phyloP scores from a whole-genome alignment of 2,113 vertebrate species.

The Petrocephalus zakoni region DNA sequence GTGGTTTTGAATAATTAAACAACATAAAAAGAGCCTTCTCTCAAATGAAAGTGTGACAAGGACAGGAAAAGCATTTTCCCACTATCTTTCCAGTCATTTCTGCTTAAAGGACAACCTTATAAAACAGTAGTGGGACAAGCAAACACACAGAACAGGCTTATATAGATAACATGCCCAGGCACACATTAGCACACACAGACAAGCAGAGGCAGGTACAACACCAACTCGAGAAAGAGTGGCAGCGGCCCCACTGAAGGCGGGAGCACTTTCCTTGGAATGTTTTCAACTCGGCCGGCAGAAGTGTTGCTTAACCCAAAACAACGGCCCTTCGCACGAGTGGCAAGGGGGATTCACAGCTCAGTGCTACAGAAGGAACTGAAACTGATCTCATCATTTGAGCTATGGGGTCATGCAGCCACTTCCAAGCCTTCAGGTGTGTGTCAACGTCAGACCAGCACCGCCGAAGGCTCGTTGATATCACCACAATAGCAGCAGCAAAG shows the following conservation, averaged over 20 bases:
- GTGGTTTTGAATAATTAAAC: background rate
- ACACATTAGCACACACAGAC: background rate
- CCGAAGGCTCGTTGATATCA: background rate
- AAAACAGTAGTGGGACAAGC: background rate
- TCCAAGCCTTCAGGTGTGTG: background rate
- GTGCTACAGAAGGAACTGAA: background rate
- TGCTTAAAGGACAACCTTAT: background rate
- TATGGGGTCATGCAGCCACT: background rate
- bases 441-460: background rate
- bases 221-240: background rate
- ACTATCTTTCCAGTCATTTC: background rate
- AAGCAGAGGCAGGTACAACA: background rate
- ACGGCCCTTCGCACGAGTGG: background rate
- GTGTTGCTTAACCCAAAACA: background rate
- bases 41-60: too few species aligned
- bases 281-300: background rate
- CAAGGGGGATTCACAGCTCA: background rate
- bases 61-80: background rate
- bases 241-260: background rate
- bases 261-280: background rate
- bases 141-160: background rate
- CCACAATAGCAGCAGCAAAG: constrained; percentile 1
- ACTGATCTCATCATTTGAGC: background rate
- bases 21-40: background rate
- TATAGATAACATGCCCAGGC: background rate